phyloP scores from a whole-genome alignment of 1,140 invertebrate species.

The Atta texana region DNA sequence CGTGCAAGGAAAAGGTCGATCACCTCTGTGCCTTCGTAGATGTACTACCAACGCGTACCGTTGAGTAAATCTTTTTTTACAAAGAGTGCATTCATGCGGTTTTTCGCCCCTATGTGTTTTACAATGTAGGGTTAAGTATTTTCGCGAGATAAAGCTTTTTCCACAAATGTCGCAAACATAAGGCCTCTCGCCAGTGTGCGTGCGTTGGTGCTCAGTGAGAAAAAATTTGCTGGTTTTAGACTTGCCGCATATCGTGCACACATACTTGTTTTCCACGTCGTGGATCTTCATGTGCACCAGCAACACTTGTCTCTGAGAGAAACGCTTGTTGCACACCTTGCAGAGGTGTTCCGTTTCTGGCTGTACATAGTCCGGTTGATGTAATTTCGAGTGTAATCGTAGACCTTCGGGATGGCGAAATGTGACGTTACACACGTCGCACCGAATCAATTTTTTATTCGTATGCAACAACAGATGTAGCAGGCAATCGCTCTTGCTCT shows the following conservation, averaged over 20 bases:
- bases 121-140: conserved; percentile 91
- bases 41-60: conserved; percentile 87
- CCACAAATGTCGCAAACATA: conserved; percentile 86
- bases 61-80: conserved; percentile 92
- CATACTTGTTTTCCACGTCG: conserved; percentile 83
- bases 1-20: conserved; percentile 88
- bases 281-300: conserved; percentile 84
- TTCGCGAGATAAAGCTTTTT: conserved; percentile 91
- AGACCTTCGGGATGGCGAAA: conserved; percentile 86
- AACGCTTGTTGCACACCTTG: conserved; percentile 84
- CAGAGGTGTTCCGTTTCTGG: conserved; percentile 85
- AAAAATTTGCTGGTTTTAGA: conserved; percentile 90
- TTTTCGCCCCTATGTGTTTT: conserved; percentile 90
- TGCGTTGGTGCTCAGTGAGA: conserved; percentile 93
- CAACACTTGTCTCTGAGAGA: conserved; percentile 84
- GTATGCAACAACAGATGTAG: conserved; percentile 82
- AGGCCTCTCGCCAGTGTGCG: conserved; percentile 89
- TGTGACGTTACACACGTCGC: conserved; percentile 83
- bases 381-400: conserved; percentile 86
- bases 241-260: conserved; percentile 92
- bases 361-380: conserved; percentile 85
- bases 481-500: conserved; percentile 80
- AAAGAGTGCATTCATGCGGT: conserved; percentile 89
- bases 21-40: conserved; percentile 87
- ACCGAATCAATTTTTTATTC: conserved; percentile 83